These are phyloP conservation scores for Tetragnatha versicolor DNA, from an alignment of 1,140 invertebrate genomes.

Conservation along the genomic window DNA sequence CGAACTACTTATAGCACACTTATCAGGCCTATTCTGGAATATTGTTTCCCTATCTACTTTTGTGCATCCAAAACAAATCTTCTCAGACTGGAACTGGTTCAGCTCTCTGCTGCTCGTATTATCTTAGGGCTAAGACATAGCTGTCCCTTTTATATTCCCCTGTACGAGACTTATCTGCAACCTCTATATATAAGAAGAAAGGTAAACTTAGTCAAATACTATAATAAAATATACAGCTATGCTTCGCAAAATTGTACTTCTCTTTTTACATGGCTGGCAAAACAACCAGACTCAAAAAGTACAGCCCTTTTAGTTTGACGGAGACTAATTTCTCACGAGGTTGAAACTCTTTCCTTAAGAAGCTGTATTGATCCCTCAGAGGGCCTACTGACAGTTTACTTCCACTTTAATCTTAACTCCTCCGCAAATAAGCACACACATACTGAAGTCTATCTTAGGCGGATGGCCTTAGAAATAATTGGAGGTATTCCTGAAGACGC, in stretches of 20 bases:
- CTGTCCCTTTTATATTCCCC: neutral
- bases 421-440: neutral
- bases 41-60: neutral
- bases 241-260: neutral
- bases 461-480: neutral
- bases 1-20: neutral
- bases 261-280: neutral
- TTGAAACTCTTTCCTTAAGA: neutral
- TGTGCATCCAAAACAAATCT: neutral
- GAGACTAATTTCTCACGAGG: neutral
- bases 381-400: neutral
- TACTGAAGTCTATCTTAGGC: neutral
- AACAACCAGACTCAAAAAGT: neutral
- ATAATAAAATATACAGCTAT: conserved; percentile 6
- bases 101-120: neutral
- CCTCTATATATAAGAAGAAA: neutral
- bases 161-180: neutral
- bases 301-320: neutral
- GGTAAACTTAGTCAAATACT: too few species aligned
- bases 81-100: neutral
- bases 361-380: neutral
- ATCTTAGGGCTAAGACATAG: neutral
- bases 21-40: neutral
- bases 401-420: neutral
- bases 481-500: neutral